Conservation (phyloP, 2,113 vertebrate species). For the Brienomyrus longianalis region DNA sequence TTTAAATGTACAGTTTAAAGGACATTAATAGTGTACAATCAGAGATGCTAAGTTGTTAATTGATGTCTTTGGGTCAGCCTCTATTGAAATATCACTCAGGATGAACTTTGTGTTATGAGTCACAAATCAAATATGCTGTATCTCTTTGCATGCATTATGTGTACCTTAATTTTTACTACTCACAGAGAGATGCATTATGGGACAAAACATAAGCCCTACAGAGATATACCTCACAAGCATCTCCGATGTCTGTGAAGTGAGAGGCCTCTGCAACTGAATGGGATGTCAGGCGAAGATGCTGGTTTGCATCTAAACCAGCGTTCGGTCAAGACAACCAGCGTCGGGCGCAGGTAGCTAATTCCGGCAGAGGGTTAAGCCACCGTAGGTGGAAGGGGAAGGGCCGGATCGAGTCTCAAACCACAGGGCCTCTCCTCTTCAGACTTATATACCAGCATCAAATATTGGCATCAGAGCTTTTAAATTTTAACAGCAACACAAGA, state of each 20-base stretch:
- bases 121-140: not conserved
- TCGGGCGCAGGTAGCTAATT: not conserved
- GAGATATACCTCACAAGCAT: not conserved
- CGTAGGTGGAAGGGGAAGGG: not conserved
- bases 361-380: not conserved
- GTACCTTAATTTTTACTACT: not conserved
- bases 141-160: not conserved
- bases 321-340: not conserved
- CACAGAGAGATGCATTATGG: not conserved
- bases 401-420: not conserved
- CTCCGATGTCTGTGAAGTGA: not conserved
- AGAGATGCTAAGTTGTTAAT: not conserved
- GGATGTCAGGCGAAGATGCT: not conserved
- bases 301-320: not conserved
- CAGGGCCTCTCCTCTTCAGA: not conserved
- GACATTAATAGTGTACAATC: not conserved
- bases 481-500: conserved; percentile 1
- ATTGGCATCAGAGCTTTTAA: not conserved
- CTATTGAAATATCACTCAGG: not conserved
- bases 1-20: not conserved
- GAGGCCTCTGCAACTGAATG: not conserved
- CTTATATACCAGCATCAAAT: not conserved
- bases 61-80: not conserved
- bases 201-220: not conserved
- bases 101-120: not conserved